Conservation (phyloP, 2,113 vertebrate species). For the Grus americana region DNA sequence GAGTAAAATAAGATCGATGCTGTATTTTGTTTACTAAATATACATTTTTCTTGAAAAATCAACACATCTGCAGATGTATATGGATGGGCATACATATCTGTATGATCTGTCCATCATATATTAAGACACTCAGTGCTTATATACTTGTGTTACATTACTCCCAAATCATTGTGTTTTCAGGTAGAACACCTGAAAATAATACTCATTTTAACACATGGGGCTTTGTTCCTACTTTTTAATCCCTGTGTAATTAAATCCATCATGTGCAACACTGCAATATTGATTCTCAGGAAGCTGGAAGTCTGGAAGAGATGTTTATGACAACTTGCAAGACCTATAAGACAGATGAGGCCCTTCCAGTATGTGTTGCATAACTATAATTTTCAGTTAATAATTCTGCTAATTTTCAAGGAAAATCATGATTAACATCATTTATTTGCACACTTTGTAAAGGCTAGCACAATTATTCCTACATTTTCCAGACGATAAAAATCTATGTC, state of each 20-base stretch:
- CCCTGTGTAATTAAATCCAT: neutral
- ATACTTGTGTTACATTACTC: neutral
- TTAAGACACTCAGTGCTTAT: neutral
- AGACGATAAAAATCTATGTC: neutral
- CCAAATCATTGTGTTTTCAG: neutral
- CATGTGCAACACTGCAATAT: neutral
- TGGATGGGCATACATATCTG: accelerated
- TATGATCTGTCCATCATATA: neutral
- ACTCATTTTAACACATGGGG: accelerated
- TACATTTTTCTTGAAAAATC: neutral
- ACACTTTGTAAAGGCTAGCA: neutral
- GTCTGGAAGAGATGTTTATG: neutral
- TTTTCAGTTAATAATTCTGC: neutral
- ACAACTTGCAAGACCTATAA: neutral
- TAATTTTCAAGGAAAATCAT: neutral
- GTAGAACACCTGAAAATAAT: neutral
- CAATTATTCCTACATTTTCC: neutral
- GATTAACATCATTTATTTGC: neutral
- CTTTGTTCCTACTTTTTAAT: neutral
- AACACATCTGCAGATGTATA: neutral
- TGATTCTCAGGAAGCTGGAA: neutral
- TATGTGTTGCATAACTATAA: neutral
- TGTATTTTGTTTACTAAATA: neutral
- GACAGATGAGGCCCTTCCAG: neutral
- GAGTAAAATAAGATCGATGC: neutral